Percentiles rank a stretch among this genome's conserved stretches.
phyloP scores from a whole-genome alignment of 1,140 invertebrate genomes.

The Scaptomyza montana region DNA sequence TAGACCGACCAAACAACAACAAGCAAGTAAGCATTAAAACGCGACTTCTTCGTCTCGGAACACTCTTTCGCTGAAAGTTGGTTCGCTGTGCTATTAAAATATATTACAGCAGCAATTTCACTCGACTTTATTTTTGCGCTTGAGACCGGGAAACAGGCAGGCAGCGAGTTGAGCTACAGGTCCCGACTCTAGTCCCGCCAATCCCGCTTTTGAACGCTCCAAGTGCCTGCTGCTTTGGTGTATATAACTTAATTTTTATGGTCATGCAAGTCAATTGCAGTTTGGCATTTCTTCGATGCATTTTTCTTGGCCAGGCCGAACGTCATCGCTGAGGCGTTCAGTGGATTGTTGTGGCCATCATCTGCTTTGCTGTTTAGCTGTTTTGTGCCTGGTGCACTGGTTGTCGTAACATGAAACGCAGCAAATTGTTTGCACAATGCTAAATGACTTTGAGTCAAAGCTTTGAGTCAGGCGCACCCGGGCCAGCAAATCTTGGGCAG shows the following conservation, averaged over 20 bases:
- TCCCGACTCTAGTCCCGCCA: not conserved
- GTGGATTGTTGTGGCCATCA: conserved; percentile 38
- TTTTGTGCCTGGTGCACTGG: conserved; percentile 27
- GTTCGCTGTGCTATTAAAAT: conserved; percentile 71
- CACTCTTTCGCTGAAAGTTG: conserved; percentile 58
- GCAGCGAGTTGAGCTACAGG: conserved; percentile 19
- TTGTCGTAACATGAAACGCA: conserved; percentile 65
- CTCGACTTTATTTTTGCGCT: conserved; percentile 77
- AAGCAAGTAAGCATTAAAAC: conserved; percentile 16
- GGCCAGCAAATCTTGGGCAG: conserved; percentile 7
- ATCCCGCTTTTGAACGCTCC: not conserved
- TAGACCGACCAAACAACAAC: conserved; percentile 45
- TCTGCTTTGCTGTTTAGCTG: conserved; percentile 21
- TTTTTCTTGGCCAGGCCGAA: conserved; percentile 41
- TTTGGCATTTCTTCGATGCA: conserved; percentile 77
- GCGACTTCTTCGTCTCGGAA: conserved; percentile 30
- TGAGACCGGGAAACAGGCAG: conserved; percentile 26
- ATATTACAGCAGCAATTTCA: conserved; percentile 79
- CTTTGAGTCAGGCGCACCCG: conserved; percentile 2
- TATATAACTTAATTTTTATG: conserved; percentile 82
- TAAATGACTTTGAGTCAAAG: conserved; percentile 46
- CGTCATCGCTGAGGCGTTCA: conserved; percentile 21
- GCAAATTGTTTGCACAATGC: conserved; percentile 69
- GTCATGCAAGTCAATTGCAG: conserved; percentile 81
- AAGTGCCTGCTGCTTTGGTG: conserved; percentile 42